Percentiles rank a stretch among this genome's conserved stretches.
These are phyloP conservation scores for Scalopus aquaticus DNA, from an alignment of 2,113 vertebrate species.

Conservation along the genomic window DNA sequence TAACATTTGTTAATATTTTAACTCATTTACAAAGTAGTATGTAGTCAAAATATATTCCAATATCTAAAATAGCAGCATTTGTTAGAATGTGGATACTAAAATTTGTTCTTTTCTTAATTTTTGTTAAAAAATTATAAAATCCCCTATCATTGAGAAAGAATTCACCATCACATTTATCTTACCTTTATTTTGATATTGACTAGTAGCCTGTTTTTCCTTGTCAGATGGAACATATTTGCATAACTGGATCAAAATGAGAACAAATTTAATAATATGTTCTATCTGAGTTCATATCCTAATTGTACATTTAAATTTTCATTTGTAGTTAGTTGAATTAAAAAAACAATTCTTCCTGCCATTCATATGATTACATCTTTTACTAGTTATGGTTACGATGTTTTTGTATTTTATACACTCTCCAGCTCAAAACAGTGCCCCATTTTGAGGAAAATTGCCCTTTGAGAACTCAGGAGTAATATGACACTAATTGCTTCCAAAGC, in stretches of 20 bases:
- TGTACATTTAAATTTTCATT: background rate
- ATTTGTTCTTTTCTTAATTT: background rate
- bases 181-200: background rate
- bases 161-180: background rate
- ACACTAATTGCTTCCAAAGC: background rate
- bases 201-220: background rate
- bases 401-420: background rate
- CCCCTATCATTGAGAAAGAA: background rate
- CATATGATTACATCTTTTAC: background rate
- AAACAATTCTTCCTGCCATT: background rate
- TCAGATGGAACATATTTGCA: background rate
- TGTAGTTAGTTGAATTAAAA: background rate
- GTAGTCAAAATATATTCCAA: background rate
- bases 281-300: background rate
- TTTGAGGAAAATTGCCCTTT: background rate
- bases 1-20: background rate
- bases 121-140: background rate
- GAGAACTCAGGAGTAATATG: background rate
- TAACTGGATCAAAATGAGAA: background rate
- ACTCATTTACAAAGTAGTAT: background rate
- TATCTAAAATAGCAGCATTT: background rate
- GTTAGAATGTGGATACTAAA: background rate
- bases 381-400: background rate
- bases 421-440: background rate
- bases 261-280: background rate